These are phyloP conservation scores for Orchestes rusci DNA, from an alignment of 2,888 invertebrate genomes.

Conservation along the genomic window DNA sequence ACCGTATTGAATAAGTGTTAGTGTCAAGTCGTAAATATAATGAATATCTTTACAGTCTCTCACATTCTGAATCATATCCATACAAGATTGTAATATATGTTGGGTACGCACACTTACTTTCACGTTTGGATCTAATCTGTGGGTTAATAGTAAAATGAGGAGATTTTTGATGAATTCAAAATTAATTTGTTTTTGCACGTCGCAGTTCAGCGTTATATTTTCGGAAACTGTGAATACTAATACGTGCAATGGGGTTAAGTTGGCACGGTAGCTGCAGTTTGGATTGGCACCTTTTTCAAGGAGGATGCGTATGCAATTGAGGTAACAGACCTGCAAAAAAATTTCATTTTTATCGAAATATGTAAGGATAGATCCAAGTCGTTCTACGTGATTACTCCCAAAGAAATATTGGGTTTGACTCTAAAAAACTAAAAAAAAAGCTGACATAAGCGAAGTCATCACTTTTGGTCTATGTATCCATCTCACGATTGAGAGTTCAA, in stretches of 20 bases:
- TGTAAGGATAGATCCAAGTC: too few relatives aligned
- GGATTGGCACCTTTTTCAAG: constrained; percentile 66
- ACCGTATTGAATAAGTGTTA: constrained; percentile 65
- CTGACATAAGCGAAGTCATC: too few relatives aligned
- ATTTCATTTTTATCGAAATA: too few relatives aligned
- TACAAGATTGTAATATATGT: constrained; percentile 63
- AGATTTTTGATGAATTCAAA: constrained; percentile 66
- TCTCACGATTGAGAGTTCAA: too few relatives aligned
- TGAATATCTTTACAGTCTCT: constrained; percentile 59
- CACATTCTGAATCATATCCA: constrained; percentile 64
- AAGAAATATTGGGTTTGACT: too few relatives aligned
- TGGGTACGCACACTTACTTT: constrained; percentile 54
- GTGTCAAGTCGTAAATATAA: constrained; percentile 61
- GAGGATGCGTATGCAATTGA: constrained; percentile 62
- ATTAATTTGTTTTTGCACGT: constrained; percentile 58
- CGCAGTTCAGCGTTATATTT: constrained; percentile 61
- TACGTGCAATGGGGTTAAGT: constrained; percentile 62
- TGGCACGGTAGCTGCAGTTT: constrained; percentile 62
- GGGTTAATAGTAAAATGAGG: constrained; percentile 55
- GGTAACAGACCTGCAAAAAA: constrained; percentile 58
- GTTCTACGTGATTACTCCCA: too few relatives aligned
- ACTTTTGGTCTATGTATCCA: too few relatives aligned
- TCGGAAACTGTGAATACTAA: constrained; percentile 65
- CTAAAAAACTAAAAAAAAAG: too few relatives aligned
- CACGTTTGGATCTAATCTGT: constrained; percentile 61